Percentiles rank a stretch among this genome's conserved stretches.
phyloP scores from a whole-genome alignment of 2,888 invertebrate genomes.

The Orchesella flavescens region DNA sequence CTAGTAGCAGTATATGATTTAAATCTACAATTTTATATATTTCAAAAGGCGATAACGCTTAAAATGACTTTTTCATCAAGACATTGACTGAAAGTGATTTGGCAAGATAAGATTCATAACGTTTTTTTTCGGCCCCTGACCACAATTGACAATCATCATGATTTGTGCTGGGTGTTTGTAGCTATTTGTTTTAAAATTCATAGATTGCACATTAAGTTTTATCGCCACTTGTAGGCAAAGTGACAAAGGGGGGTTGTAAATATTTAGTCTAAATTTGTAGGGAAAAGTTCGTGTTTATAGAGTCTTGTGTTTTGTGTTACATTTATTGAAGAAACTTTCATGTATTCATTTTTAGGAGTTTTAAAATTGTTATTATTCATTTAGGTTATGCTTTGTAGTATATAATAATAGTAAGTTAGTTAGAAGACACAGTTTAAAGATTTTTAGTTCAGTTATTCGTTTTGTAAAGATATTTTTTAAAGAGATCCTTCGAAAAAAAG shows the following conservation, averaged over 20 bases:
- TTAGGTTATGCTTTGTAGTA: neutral
- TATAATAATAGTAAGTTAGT: neutral
- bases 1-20: too few relatives aligned
- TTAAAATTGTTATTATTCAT: neutral
- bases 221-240: neutral
- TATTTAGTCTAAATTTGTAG: neutral
- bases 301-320: neutral
- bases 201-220: neutral
- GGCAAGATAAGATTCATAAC: slow-evolving; percentile 51
- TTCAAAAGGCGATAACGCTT: slow-evolving; percentile 23
- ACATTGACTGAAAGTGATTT: slow-evolving; percentile 55
- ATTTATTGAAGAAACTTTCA: too few relatives aligned
- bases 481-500: neutral
- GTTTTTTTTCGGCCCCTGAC: slow-evolving; percentile 2
- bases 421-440: slow-evolving; percentile 33
- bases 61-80: slow-evolving; percentile 50
- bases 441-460: neutral
- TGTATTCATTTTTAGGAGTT: neutral
- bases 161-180: neutral
- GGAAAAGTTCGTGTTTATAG: neutral
- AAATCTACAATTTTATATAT: slow-evolving; percentile 1
- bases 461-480: neutral
- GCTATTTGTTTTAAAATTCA: neutral
- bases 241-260: too few relatives aligned
- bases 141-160: slow-evolving; percentile 16